phyloP scores from a whole-genome alignment of 1,140 invertebrate genomes.

The Drosophila repleta region DNA sequence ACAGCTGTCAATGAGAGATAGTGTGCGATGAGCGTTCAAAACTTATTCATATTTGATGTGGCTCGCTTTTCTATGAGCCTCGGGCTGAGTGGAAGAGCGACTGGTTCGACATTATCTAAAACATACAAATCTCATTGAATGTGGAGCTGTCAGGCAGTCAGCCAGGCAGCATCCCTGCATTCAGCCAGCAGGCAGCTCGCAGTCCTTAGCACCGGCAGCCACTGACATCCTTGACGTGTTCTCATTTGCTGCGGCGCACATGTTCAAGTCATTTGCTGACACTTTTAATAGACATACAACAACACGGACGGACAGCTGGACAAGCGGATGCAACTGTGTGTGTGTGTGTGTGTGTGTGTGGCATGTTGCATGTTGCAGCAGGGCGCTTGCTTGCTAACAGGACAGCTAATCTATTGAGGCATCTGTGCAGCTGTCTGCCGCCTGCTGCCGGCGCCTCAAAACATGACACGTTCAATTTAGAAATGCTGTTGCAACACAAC shows the following conservation, averaged over 20 bases:
- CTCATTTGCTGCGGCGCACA: conserved; percentile 38
- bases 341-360: conserved; percentile 45
- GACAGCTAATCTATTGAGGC: conserved; percentile 78
- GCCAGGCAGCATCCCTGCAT: conserved; percentile 1
- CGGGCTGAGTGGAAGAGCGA: neutral
- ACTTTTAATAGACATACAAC: conserved; percentile 75
- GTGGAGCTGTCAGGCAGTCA: conserved; percentile 19
- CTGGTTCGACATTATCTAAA: conserved; percentile 64
- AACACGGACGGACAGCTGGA: conserved; percentile 29
- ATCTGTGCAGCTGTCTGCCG: conserved; percentile 57
- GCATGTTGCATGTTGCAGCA: conserved; percentile 37
- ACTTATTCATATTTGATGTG: conserved; percentile 73
- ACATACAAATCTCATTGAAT: conserved; percentile 60
- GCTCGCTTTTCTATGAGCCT: neutral
- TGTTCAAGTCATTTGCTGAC: conserved; percentile 60
- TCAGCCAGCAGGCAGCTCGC: neutral
- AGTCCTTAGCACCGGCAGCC: conserved; percentile 21
- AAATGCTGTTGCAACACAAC: conserved; percentile 26
- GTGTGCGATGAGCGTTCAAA: conserved; percentile 23
- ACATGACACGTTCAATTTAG: conserved; percentile 75
- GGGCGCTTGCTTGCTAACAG: conserved; percentile 48
- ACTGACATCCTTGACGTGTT: conserved; percentile 47
- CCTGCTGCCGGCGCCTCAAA: conserved; percentile 49
- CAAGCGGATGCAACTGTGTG: conserved; percentile 2
- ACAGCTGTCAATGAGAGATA: conserved; percentile 37